Base-by-base conservation (phyloP, 2,113 vertebrate species). In the Vombatus ursinus region DNA sequence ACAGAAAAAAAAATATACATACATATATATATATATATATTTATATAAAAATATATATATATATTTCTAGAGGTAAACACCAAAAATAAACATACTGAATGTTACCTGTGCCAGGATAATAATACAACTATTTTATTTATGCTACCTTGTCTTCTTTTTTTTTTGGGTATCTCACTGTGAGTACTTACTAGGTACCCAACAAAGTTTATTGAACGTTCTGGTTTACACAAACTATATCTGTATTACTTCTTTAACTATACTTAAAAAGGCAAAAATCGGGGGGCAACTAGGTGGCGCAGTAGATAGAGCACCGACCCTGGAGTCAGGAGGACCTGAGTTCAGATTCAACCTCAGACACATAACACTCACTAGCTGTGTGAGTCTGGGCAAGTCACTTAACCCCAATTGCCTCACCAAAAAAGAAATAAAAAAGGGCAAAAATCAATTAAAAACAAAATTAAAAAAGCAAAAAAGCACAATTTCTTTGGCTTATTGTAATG, bases 391-490 rank as follows among this genome's bases (percentile, higher is more conserved):
- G 2, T 49, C 48, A 49, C 48, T 49, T 49, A 49, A 49, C 48
- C 48, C 5, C 48, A 49, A 49, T 5, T 49, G 48, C 48, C 48
- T 49, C 48, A 49, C 48, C 48, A 49, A 49, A 49, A 49, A 49
- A 49, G 48, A 49, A 49, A n/a, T n/a, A n/a, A n/a, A n/a, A n/a
- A n/a, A n/a, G n/a, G n/a, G n/a, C 48, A 49, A 49, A 49, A 26
- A 96, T 52, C 91, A 91, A 97, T 90, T 92, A 95, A 89, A 95
- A 25, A 7, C 6, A 44, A 84, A 84, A 95, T 93, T 90, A 89
- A 6, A 52, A 94, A 96, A 90, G 48, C 48, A 49, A 49, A 49
- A 49, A 49, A 49, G 48, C 90, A 50, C n/a, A 89, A 54, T 14
- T 61, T 37, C 93, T 92, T 57, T 95, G 52, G 31, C 93, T 91